Evolutionary conservation across 2,888 invertebrate genomes (phyloP), one percentile per base, ranked within the genome.

Genomic region (Polymixis flavicincta): DNA sequence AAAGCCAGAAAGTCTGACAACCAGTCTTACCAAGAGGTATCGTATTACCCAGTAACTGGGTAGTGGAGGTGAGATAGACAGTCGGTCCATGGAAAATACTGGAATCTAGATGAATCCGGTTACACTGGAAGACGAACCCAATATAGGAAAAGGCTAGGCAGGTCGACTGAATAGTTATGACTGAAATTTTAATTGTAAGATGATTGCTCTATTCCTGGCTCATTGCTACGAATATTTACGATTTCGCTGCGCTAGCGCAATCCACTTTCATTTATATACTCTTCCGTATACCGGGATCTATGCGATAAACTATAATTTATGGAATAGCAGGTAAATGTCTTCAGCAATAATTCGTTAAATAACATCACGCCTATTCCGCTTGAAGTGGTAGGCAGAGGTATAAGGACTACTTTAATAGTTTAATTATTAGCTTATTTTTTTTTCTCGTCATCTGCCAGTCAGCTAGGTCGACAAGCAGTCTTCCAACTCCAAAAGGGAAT

Each of bases 231-330:
- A 42, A 42, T 50, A 19, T 61, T 52, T 65, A 22, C 37, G 17
- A 64, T 65, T 78, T 65, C 71, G 64, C 63, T 78, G 14, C n/a
- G 17, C 37, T 25, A 59, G n/a, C 28, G n/a, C 52, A 71, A 64
- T 37, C 14, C 8, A 65, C 64, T 65, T 77, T 78, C 63, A 64
- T 71, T 59, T 64, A 78, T 48, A 52, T n/a, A 7, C 6, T 64
- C 59, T 77, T 77, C 71, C 78, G 71, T 78, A 5, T 52, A 0
- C 19, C 7, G n/a, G 17, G 25, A 52, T 75, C 64, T 66, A 14
- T 37, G 19, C 28, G 48, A 50, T 65, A n/a, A n/a, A n/a, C 11
- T 32, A 14, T 66, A n/a, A n/a, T n/a, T n/a, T n/a, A n/a, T n/a
- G n/a, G n/a, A n/a, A n/a, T n/a, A n/a, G n/a, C n/a, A n/a, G n/a